Percentiles rank a stretch among this genome's conserved stretches.
Evolutionary conservation across 2,113 vertebrate genomes (phyloP).

Genomic region (Gambusia holbrooki): DNA sequence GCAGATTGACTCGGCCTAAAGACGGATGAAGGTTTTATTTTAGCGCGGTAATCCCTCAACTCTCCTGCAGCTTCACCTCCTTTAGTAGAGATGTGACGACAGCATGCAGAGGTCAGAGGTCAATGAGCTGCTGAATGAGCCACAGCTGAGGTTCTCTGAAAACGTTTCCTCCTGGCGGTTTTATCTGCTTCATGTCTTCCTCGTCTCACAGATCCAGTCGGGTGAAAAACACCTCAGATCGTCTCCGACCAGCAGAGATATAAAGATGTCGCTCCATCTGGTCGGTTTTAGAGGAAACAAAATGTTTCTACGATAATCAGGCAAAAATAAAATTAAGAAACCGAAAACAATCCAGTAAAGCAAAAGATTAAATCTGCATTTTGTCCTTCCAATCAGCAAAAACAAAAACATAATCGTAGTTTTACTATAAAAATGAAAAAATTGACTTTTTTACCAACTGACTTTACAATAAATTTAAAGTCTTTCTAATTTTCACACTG

Average conservation of each 20-base stretch:
- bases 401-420: no score
- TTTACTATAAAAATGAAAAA: no score
- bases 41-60: constrained; percentile 44
- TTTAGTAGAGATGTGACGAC: constrained; percentile 2
- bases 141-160: neutral
- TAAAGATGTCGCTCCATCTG: neutral
- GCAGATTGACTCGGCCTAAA: constrained; percentile 30
- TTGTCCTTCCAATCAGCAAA: no score
- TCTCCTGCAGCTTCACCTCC: constrained; percentile 1
- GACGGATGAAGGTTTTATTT: constrained; percentile 56
- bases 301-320: no score
- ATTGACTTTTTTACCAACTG: no score
- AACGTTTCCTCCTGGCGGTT: neutral
- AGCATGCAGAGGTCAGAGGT: constrained; percentile 12
- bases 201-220: neutral
- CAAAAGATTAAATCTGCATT: no score
- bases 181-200: neutral
- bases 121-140: neutral
- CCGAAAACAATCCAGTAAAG: no score
- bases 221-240: neutral
- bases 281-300: no score
- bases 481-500: no score
- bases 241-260: neutral
- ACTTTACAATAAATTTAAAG: no score
- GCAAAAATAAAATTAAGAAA: no score